Percentiles rank a stretch among this genome's conserved stretches.
phyloP scores from a whole-genome alignment of 92 coral and sea anemone species.

The Umimayanthus chanpuru region DNA sequence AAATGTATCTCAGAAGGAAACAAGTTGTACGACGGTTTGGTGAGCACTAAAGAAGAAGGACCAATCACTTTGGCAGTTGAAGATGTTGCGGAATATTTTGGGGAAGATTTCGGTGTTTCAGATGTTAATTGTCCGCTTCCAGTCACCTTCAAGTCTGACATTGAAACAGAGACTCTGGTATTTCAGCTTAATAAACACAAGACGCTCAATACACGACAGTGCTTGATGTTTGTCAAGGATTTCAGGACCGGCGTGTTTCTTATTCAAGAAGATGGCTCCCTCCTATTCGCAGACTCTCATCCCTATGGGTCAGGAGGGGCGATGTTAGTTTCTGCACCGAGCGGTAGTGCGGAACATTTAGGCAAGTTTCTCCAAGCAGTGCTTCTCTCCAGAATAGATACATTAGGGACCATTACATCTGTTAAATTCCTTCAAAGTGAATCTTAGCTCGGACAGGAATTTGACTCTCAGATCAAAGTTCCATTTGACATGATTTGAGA shows the following conservation, averaged over 20 bases:
- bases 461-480: too few species aligned
- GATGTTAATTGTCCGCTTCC: constrained; percentile 53
- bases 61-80: constrained; percentile 54
- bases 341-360: constrained; percentile 16
- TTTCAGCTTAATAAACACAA: constrained; percentile 51
- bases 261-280: constrained; percentile 46
- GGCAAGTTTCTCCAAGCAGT: constrained; percentile 46
- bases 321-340: constrained; percentile 37
- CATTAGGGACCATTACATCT: constrained; percentile 36
- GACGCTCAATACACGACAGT: constrained; percentile 15
- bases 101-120: constrained; percentile 22
- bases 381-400: constrained; percentile 30
- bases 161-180: constrained; percentile 50
- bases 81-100: constrained; percentile 55
- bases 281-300: constrained; percentile 61
- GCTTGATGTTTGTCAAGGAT: constrained; percentile 57
- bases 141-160: constrained; percentile 54
- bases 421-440: constrained; percentile 8
- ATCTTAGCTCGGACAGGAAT: neutral
- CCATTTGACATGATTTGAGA: neutral
- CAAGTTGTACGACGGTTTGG: constrained; percentile 44
- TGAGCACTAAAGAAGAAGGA: constrained; percentile 44
- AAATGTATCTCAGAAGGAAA: constrained; percentile 59
- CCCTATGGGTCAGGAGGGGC: constrained; percentile 68
- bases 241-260: constrained; percentile 63